Conservation (phyloP, 2,797 vertebrate species). For the Eospalax fontanierii region DNA sequence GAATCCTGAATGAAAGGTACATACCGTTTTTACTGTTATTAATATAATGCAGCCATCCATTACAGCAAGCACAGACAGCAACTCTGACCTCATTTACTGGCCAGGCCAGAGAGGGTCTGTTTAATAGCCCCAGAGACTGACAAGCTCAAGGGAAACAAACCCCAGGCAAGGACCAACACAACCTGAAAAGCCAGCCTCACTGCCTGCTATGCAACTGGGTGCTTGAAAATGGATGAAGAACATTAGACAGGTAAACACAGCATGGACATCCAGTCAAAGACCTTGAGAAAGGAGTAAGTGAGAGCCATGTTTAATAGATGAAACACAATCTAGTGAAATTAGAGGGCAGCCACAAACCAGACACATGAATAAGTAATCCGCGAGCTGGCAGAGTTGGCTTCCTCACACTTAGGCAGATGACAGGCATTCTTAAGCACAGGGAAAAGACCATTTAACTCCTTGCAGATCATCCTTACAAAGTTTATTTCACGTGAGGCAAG, state of each 20-base stretch:
- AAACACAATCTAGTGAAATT: slow-evolving; percentile 71
- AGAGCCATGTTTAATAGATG: slow-evolving; percentile 70
- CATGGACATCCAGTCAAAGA: slow-evolving; percentile 29
- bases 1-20: slow-evolving; percentile 43
- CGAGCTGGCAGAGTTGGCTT: slow-evolving; percentile 12
- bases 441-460: slow-evolving; percentile 28
- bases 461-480: background rate
- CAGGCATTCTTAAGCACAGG: background rate
- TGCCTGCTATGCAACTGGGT: background rate
- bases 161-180: background rate
- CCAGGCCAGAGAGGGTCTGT: slow-evolving; percentile 28
- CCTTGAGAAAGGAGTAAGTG: slow-evolving; percentile 59
- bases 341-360: slow-evolving; percentile 72
- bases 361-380: slow-evolving; percentile 70
- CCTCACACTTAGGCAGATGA: slow-evolving; percentile 1
- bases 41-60: slow-evolving; percentile 49
- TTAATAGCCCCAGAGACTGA: background rate
- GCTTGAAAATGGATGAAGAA: slow-evolving; percentile 32
- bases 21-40: slow-evolving; percentile 48
- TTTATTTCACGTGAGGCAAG: background rate
- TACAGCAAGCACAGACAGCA: background rate
- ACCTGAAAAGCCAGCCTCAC: background rate
- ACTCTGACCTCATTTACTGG: slow-evolving; percentile 57
- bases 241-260: background rate
- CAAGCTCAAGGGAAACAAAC: slow-evolving; percentile 1